Evolutionary conservation across 2,888 invertebrate genomes (phyloP).

Genomic region (Cylindroiulus punctatus): DNA sequence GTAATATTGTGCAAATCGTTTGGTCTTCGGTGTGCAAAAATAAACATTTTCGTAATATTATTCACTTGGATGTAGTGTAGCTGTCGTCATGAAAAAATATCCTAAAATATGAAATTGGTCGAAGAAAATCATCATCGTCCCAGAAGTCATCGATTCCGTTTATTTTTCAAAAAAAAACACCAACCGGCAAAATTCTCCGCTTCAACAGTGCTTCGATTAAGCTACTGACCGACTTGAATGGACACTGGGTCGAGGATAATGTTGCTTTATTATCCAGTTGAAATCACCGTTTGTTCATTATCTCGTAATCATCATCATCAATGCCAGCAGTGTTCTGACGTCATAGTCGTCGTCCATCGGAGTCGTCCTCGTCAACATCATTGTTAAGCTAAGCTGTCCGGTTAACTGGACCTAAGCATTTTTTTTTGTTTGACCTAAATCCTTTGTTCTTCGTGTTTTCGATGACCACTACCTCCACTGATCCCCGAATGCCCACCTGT

Average conservation of each 20-base stretch:
- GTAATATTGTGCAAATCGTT: constrained; percentile 45
- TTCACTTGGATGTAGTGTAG: constrained; percentile 43
- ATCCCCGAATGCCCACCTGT: constrained; percentile 20
- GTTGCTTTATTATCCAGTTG: constrained; percentile 39
- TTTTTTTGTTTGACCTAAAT: constrained; percentile 28
- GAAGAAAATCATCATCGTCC: constrained; percentile 11
- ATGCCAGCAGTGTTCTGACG: constrained; percentile 35
- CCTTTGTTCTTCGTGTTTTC: constrained; percentile 34
- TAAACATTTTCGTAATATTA: constrained; percentile 43
- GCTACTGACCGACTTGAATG: constrained; percentile 35
- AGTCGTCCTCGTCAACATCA: constrained; percentile 43
- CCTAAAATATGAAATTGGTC: constrained; percentile 43
- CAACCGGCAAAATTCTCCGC: neutral
- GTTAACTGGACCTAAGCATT: constrained; percentile 7
- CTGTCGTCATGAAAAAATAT: constrained; percentile 45
- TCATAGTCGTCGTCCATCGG: constrained; percentile 3
- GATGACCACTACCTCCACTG: constrained; percentile 45
- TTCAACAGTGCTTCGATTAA: constrained; percentile 19
- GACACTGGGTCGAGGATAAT: constrained; percentile 43
- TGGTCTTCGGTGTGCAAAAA: constrained; percentile 45
- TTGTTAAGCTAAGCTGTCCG: constrained; percentile 45
- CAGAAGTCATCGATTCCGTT: constrained; percentile 29
- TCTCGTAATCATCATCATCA: constrained; percentile 47
- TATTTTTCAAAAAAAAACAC: neutral
- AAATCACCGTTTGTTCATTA: constrained; percentile 38